A percentile compares a stretch with the other conserved stretches of the same genome.
Conservation (phyloP, 2,797 vertebrate species). For the Silurus aristotelis region DNA sequence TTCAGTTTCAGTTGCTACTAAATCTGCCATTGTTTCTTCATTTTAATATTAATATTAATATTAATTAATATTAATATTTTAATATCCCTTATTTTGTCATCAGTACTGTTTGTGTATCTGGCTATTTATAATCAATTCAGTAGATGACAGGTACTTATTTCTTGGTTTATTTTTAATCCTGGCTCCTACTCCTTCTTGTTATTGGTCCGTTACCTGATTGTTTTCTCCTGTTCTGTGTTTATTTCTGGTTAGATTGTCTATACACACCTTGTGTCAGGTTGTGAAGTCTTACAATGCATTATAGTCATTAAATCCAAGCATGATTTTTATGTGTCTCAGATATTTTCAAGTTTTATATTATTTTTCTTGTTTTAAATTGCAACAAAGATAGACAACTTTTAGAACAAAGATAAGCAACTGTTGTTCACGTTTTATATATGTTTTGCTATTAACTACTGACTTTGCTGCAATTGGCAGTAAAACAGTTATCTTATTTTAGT, state of each 20-base stretch:
- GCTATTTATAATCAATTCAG: background rate
- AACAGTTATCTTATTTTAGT: background rate
- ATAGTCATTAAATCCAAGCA: background rate
- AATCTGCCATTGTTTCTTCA: background rate
- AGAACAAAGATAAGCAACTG: background rate
- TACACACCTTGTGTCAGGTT: background rate
- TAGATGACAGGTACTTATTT: too few relatives aligned
- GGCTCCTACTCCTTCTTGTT: background rate
- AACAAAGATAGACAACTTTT: too few relatives aligned
- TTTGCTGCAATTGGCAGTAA: background rate
- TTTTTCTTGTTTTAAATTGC: background rate
- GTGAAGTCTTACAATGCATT: background rate
- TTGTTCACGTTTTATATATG: too few relatives aligned
- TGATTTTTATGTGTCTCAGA: background rate
- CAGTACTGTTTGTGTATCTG: background rate
- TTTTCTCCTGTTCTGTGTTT: constrained; percentile 4
- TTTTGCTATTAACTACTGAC: background rate
- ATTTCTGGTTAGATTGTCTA: background rate
- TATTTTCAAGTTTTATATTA: background rate
- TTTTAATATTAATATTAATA: background rate
- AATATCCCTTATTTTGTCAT: background rate
- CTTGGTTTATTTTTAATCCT: background rate
- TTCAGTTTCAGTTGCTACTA: background rate
- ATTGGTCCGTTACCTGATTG: background rate
- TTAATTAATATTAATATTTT: too few relatives aligned